Base-by-base conservation (phyloP, 2,797 vertebrate species). In the Oceanodroma leucorhoa region DNA sequence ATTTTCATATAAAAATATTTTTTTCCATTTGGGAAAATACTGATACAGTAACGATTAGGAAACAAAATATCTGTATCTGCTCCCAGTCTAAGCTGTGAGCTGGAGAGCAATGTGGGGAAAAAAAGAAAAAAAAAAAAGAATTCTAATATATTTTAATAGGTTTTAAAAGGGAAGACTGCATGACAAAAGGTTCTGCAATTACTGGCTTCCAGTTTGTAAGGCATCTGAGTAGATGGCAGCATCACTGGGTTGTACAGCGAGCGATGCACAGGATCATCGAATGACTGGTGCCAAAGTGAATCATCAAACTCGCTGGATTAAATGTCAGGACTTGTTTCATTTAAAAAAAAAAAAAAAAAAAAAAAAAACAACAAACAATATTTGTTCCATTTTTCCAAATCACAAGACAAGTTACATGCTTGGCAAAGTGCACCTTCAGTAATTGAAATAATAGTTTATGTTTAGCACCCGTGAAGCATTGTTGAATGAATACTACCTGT, bases 361-460 rank as follows among this genome's bases (percentile, higher is more conserved):
- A 41, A 78, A 71, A 18, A 3, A 70, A 45, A 77, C n/a, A n/a
- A n/a, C n/a, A 75, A 14, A 4, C 5, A 2, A 3, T 26, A 27
- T 65, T 51, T 61, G 26, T 36, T 79, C 46, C 27, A 14, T 61
- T 93, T 79, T 27, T 48, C 57, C 46, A 32, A 20, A 55, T 22
- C 24, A 20, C 3, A 2, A 57, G 30, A 41, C 1, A 7, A 82
- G n/a, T 21, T 18, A 45, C 19, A n/a, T 0, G 32, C 57, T n/a
- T 30, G 23, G 54, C 66, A 40, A 78, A 88, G 46, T 6, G 15
- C n/a, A 46, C 21, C 57, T 36, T 43, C 38, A 40, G 53, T 40
- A 86, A 65, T 0, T 71, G 90, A 48, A 90, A 61, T 9, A 57
- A 53, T 2, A 45, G 70, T 30, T 92, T 45, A 7, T n/a, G 36